phyloP scores from a whole-genome alignment of 2,888 invertebrate genomes.

The Mesochorus sp. region DNA sequence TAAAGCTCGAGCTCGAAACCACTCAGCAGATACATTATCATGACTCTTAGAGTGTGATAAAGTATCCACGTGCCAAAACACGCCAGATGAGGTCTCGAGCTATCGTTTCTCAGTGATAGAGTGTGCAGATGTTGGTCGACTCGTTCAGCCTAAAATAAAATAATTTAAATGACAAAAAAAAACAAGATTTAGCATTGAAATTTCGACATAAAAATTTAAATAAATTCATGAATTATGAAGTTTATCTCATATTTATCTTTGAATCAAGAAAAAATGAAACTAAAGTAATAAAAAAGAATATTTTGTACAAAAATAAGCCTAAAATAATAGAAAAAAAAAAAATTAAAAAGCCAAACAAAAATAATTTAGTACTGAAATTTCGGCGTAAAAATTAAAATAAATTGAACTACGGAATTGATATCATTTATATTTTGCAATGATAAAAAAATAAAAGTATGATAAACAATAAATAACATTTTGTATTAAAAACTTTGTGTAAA shows the following conservation, averaged over 20 bases:
- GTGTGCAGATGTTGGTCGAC: conserved; percentile 92
- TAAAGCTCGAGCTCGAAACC: conserved; percentile 98
- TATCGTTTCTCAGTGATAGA: conserved; percentile 87
- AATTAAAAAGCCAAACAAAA: too few relatives aligned
- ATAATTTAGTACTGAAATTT: too few relatives aligned
- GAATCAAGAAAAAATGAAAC: neutral
- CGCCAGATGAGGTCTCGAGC: conserved; percentile 88
- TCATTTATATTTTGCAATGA: too few relatives aligned
- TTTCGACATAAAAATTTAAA: too few relatives aligned
- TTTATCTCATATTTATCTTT: neutral
- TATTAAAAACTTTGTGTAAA: too few relatives aligned
- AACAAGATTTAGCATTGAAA: neutral
- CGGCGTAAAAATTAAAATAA: too few relatives aligned
- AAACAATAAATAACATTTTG: too few relatives aligned
- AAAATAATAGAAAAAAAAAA: neutral
- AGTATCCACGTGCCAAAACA: conserved; percentile 98
- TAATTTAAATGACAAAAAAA: conserved; percentile 62
- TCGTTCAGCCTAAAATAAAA: conserved; percentile 88
- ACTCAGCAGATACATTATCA: conserved; percentile 96
- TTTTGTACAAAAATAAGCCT: neutral
- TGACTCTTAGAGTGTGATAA: conserved; percentile 95
- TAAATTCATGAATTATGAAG: neutral
- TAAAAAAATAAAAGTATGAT: too few relatives aligned
- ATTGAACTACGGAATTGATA: too few relatives aligned
- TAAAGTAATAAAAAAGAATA: neutral